A percentile compares a stretch with the other conserved stretches of the same genome.
These are phyloP conservation scores for Agapetus fuscipes DNA, from an alignment of 2,888 invertebrate species.

Conservation along the genomic window DNA sequence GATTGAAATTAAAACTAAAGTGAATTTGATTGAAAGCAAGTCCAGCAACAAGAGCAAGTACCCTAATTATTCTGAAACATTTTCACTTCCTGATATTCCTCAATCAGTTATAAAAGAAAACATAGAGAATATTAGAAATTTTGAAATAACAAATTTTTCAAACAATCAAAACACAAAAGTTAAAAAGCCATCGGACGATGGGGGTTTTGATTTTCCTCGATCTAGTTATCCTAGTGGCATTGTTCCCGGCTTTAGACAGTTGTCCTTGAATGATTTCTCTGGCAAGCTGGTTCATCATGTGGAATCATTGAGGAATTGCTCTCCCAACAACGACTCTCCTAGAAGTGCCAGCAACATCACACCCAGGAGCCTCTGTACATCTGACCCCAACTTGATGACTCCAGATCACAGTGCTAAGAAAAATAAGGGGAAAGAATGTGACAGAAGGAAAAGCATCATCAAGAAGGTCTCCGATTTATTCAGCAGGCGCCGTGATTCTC, in stretches of 20 bases:
- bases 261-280: constrained; percentile 19
- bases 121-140: constrained; percentile 39
- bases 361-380: constrained; percentile 39
- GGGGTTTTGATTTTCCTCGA: constrained; percentile 17
- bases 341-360: constrained; percentile 23
- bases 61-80: constrained; percentile 30
- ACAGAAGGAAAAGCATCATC: constrained; percentile 72
- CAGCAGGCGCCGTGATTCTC: constrained; percentile 61
- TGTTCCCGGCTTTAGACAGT: constrained; percentile 19
- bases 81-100: constrained; percentile 35
- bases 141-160: constrained; percentile 48
- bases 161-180: constrained; percentile 5
- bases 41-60: constrained; percentile 16
- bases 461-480: constrained; percentile 79
- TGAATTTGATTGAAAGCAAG: not conserved
- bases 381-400: constrained; percentile 46
- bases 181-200: constrained; percentile 23
- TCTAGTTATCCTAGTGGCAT: constrained; percentile 14
- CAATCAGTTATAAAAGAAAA: constrained; percentile 28
- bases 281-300: constrained; percentile 20
- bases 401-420: constrained; percentile 27
- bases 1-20: not conserved
- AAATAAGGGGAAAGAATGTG: constrained; percentile 40
- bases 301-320: constrained; percentile 24
- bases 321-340: constrained; percentile 27